Base-by-base conservation (phyloP, 92 coral and sea anemone genomes). In the Desmophyllum pertusum region DNA sequence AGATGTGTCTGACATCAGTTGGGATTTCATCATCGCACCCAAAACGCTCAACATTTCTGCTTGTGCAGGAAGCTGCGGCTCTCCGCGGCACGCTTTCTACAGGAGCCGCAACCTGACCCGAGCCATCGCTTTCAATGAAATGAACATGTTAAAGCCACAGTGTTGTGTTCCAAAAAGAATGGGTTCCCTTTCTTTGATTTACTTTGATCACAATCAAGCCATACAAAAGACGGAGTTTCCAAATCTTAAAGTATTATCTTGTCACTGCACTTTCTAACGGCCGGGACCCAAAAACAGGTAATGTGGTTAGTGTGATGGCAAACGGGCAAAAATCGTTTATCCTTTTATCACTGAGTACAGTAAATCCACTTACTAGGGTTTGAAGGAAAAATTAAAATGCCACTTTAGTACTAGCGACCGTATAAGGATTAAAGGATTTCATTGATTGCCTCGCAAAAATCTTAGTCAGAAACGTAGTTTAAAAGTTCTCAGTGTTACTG, bases 21-120 rank as follows among this genome's bases (percentile, higher is more conserved):
- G 31, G 73, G 6, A 33, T 35, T 84, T 84, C 43, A 38, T 84
- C 51, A 23, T 75, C 13, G 8, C 5, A 2, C 87, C 87, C 15
- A 46, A 25, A n/a, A 1, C 17, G 7, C 11, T 46, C 11, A 62
- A 43, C 19, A 21, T 52, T 25, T 5, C 7, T 14, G 29, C 19
- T 18, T 84, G 87, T 31, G 7, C 39, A 1, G 87, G 87, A 46
- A 18, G 7, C n/a, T 84, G 87, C 75, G 27, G 23, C 6, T 65
- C 83, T 5, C 21, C 14, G n/a, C n/a, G n/a, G n/a, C n/a, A n/a
- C 25, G 30, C 4, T 30, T 36, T 37, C 52, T 42, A 18, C 78
- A 1, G 45, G n/a, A n/a, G 55, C 55, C 55, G 15, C 18, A 15
- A 50, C 14, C 55, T 10, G 55, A n/a, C n/a, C n/a, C n/a, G n/a